A percentile compares a stretch with the other conserved stretches of the same genome.
Evolutionary conservation across 2,113 vertebrate genomes (phyloP).

Genomic region (Larimichthys polyactis): DNA sequence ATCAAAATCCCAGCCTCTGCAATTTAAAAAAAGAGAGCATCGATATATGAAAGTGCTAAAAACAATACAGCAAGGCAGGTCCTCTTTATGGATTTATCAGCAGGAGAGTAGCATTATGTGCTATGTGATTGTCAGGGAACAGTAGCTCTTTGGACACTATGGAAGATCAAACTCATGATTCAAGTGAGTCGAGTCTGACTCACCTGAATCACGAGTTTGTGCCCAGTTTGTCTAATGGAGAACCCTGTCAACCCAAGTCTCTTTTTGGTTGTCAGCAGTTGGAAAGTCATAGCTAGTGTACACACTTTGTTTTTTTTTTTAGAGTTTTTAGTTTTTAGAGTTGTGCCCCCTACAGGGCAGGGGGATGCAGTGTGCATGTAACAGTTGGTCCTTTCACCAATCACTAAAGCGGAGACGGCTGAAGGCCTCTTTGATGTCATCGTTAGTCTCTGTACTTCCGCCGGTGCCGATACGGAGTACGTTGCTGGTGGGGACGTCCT

Average conservation of each 20-base stretch:
- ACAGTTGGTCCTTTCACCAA: conserved; percentile 34
- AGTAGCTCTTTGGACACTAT: conserved; percentile 24
- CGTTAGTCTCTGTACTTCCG: conserved; percentile 59
- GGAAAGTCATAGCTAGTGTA: conserved; percentile 22
- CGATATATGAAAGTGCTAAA: conserved; percentile 38
- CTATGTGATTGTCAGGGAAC: conserved; percentile 41
- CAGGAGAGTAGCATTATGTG: conserved; percentile 40
- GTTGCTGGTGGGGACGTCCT: conserved; percentile 80
- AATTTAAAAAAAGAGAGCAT: neutral
- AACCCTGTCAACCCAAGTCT: conserved; percentile 14
- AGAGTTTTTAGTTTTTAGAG: neutral
- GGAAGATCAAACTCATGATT: conserved; percentile 1
- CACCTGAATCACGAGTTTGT: neutral
- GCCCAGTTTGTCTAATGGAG: neutral
- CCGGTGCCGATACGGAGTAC: conserved; percentile 78
- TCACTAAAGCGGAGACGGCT: conserved; percentile 89
- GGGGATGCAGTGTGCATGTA: neutral
- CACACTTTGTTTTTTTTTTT: conserved; percentile 45
- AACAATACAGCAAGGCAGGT: conserved; percentile 31
- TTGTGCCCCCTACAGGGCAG: neutral
- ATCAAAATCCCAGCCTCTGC: conserved; percentile 47
- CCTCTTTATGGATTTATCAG: conserved; percentile 29
- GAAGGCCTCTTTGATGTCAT: conserved; percentile 87
- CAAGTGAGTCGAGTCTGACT: neutral
- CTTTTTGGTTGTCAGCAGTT: conserved; percentile 58